Conservation (phyloP, 2,797 vertebrate genomes). For the Hippopotamyrus pictus region DNA sequence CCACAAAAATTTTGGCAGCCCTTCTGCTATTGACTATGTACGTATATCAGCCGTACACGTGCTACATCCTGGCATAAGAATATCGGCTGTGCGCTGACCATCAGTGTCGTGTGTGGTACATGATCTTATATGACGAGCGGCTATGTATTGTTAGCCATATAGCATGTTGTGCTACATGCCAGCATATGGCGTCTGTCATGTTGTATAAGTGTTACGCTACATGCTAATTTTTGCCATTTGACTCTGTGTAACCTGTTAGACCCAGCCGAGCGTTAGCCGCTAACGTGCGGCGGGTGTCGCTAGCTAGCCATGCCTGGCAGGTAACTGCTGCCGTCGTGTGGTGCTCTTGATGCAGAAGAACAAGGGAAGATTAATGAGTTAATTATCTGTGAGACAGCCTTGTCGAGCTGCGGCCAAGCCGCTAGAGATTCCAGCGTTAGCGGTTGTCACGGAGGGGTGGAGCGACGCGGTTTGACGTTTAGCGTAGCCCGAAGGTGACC, state of each 20-base stretch:
- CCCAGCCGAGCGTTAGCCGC: background rate
- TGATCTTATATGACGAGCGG: background rate
- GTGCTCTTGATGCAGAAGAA: background rate
- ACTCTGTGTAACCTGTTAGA: background rate
- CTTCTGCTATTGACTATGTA: background rate
- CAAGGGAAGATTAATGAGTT: constrained; percentile 65
- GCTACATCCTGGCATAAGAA: background rate
- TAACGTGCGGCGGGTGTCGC: background rate
- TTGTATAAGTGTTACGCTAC: background rate
- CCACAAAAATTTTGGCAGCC: background rate
- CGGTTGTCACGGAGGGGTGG: constrained; percentile 35
- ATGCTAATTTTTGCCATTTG: background rate
- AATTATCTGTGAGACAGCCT: constrained; percentile 64
- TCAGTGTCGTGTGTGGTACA: background rate
- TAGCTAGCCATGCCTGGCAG: constrained; percentile 38
- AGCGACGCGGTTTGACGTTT: background rate
- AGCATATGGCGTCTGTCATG: background rate
- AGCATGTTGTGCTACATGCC: background rate
- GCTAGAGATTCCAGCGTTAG: constrained; percentile 47
- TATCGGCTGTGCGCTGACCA: background rate
- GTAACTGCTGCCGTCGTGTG: constrained; percentile 1
- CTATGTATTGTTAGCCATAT: background rate
- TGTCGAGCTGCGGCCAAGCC: constrained; percentile 46
- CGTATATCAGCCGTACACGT: background rate
- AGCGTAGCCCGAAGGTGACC: constrained; percentile 21